Evolutionary conservation across 1,140 invertebrate genomes (phyloP).

Genomic region (Anoplophora glabripennis): DNA sequence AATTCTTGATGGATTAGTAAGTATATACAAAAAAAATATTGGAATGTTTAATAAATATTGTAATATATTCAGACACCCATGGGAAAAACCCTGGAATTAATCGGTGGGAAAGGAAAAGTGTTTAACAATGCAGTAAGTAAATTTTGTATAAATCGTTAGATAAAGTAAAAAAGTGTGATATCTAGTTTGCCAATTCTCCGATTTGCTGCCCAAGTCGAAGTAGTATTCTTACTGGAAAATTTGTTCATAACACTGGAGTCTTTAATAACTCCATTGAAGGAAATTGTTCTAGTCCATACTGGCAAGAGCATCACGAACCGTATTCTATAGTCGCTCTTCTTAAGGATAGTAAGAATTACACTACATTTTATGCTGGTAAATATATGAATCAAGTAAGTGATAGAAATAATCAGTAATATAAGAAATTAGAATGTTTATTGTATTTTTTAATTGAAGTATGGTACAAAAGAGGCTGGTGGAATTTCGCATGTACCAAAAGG

Average conservation of each 20-base stretch:
- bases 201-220: constrained; percentile 88
- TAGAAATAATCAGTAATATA: background rate
- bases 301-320: constrained; percentile 64
- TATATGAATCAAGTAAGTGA: constrained; percentile 73
- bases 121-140: constrained; percentile 10
- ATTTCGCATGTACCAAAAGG: constrained; percentile 69
- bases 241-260: constrained; percentile 79
- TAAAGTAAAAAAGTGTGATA: constrained; percentile 7
- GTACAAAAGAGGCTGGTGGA: constrained; percentile 56
- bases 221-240: constrained; percentile 79
- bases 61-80: constrained; percentile 1
- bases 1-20: constrained; percentile 2
- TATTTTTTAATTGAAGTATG: constrained; percentile 57
- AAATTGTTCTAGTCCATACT: constrained; percentile 68
- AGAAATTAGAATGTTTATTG: constrained; percentile 23
- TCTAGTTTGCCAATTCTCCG: constrained; percentile 73
- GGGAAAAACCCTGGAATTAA: background rate
- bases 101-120: background rate
- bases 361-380: constrained; percentile 83
- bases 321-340: constrained; percentile 67
- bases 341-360: constrained; percentile 59
- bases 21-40: background rate
- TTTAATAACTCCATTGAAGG: constrained; percentile 75
- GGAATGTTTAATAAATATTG: background rate
- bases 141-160: background rate